Conservation (phyloP, 2,797 vertebrate species). For the Acrossocheilus wenchowensis region DNA sequence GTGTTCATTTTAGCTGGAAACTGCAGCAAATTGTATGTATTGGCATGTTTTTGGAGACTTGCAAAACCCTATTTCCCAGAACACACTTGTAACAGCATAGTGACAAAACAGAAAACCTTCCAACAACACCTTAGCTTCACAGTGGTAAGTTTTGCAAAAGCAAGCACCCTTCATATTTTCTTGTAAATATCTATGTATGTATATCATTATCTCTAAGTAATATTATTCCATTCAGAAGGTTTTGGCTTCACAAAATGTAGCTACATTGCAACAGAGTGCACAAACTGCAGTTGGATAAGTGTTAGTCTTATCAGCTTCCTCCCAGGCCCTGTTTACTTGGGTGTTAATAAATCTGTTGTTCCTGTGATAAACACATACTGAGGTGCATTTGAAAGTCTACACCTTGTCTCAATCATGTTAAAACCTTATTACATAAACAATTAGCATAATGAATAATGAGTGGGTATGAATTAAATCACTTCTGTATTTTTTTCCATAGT, state of each 20-base stretch:
- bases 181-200: neutral
- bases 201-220: neutral
- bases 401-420: constrained; percentile 19
- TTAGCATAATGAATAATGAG: neutral
- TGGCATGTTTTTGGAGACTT: no score
- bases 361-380: constrained; percentile 1
- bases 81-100: neutral
- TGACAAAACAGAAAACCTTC: neutral
- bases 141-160: neutral
- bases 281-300: constrained; percentile 17
- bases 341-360: constrained; percentile 44
- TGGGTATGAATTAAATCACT: neutral
- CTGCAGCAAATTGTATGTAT: neutral
- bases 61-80: neutral
- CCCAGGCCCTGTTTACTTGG: constrained; percentile 36
- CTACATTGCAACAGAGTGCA: constrained; percentile 11
- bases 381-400: constrained; percentile 6
- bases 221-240: neutral
- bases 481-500: neutral
- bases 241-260: constrained; percentile 1
- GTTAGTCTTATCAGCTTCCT: constrained; percentile 44
- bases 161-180: neutral
- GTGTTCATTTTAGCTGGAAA: neutral
- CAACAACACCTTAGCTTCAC: neutral
- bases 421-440: constrained; percentile 20